A percentile compares a stretch with the other conserved stretches of the same genome.
Conservation (phyloP, 2,113 vertebrate genomes). For the Pteruthius melanotis region DNA sequence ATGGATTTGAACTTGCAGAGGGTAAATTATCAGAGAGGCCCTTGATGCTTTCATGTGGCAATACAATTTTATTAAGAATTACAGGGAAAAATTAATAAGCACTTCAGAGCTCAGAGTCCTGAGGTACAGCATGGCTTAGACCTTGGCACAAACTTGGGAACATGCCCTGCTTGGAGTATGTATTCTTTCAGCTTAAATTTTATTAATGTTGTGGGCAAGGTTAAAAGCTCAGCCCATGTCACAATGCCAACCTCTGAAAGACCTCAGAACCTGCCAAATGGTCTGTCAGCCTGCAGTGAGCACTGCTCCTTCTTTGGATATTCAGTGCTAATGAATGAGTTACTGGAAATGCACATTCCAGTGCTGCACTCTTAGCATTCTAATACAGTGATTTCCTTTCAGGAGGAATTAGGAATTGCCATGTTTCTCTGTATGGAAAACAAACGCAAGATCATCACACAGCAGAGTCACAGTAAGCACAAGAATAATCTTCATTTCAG, state of each 20-base stretch:
- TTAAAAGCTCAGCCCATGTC: constrained; percentile 30
- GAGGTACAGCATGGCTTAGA: constrained; percentile 28
- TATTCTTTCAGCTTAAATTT: constrained; percentile 69
- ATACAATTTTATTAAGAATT: constrained; percentile 53
- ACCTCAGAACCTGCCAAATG: constrained; percentile 24
- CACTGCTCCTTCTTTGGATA: background rate
- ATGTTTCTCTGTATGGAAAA: background rate
- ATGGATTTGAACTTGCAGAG: constrained; percentile 47
- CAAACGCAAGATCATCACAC: background rate
- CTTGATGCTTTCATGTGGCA: constrained; percentile 21
- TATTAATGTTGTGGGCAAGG: constrained; percentile 62
- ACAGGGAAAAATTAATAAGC: constrained; percentile 45
- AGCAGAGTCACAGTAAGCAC: background rate
- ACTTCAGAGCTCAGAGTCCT: constrained; percentile 58
- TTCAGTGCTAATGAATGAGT: background rate
- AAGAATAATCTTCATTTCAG: background rate
- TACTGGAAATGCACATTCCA: constrained; percentile 9
- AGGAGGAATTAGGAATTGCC: background rate
- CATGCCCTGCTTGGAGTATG: constrained; percentile 49
- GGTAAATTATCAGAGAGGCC: constrained; percentile 44
- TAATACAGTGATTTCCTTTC: background rate
- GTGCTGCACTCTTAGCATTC: background rate
- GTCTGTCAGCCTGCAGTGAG: background rate
- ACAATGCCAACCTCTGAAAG: background rate
- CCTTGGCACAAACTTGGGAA: constrained; percentile 58